Conservation (phyloP, 2,113 vertebrate species). For the Coregonus clupeaformis region DNA sequence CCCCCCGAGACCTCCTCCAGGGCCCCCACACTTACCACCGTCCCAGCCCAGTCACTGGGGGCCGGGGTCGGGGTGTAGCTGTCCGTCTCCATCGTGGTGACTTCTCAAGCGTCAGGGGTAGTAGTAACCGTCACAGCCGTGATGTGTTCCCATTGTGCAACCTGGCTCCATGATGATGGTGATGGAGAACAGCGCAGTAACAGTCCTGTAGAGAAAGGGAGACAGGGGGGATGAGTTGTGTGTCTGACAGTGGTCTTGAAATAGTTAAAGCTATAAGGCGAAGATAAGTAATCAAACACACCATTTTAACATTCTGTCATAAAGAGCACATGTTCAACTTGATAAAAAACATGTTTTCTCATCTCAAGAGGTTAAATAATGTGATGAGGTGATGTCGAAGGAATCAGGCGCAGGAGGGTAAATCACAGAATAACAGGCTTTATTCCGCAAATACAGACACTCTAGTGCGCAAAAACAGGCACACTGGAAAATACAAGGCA, state of each 20-base stretch:
- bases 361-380: no score
- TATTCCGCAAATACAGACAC: no score
- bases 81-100: slow-evolving; percentile 79
- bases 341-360: no score
- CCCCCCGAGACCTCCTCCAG: slow-evolving; percentile 37
- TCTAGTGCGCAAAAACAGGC: no score
- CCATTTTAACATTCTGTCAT: background rate
- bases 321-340: no score
- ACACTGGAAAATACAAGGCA: no score
- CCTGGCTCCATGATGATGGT: slow-evolving; percentile 54
- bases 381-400: no score
- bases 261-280: slow-evolving; percentile 24
- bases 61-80: slow-evolving; percentile 67
- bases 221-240: slow-evolving; percentile 19
- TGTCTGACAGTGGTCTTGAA: background rate
- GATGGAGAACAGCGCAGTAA: slow-evolving; percentile 46
- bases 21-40: slow-evolving; percentile 57
- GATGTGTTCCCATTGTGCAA: slow-evolving; percentile 64
- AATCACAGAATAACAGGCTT: no score
- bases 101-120: slow-evolving; percentile 64
- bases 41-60: slow-evolving; percentile 64
- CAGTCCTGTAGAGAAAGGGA: slow-evolving; percentile 51
- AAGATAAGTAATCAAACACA: slow-evolving; percentile 43
- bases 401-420: no score
- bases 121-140: slow-evolving; percentile 37